Conservation (phyloP, 2,113 vertebrate species). For the Odocoileus hemionus region DNA sequence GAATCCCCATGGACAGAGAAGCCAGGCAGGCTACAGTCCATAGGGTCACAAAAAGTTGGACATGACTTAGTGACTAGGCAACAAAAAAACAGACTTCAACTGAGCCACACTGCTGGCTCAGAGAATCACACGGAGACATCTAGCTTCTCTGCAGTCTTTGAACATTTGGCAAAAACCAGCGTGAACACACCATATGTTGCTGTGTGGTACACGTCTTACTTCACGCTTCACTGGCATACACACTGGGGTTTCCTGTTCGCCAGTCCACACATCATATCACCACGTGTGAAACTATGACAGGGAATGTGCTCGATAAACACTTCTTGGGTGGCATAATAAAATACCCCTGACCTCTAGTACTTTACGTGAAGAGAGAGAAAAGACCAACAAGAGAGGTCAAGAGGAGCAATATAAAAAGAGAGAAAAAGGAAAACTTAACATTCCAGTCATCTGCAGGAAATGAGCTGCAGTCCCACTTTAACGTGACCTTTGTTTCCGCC, state of each 20-base stretch:
- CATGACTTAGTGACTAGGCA: accelerated
- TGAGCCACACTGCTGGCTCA: not conserved
- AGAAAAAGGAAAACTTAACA: not conserved
- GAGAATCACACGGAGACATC: not conserved
- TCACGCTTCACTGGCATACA: not conserved
- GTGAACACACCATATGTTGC: not conserved
- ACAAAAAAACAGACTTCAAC: not conserved
- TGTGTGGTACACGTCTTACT: not conserved
- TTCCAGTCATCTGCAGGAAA: not conserved
- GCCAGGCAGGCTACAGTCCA: not conserved
- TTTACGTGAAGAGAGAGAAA: not conserved
- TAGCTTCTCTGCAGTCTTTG: not conserved
- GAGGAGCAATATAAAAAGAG: not conserved
- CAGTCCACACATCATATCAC: no score
- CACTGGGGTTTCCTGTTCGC: not conserved
- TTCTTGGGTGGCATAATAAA: not conserved
- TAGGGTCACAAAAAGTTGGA: not conserved
- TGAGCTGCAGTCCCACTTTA: not conserved
- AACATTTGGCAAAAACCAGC: not conserved
- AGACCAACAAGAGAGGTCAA: not conserved
- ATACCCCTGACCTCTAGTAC: not conserved
- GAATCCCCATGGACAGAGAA: not conserved
- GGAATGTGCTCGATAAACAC: not conserved
- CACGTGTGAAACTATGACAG: not conserved
- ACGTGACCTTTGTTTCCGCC: not conserved